These are phyloP conservation scores for Carassius carassius DNA, from an alignment of 2,113 vertebrate species.

Conservation along the genomic window DNA sequence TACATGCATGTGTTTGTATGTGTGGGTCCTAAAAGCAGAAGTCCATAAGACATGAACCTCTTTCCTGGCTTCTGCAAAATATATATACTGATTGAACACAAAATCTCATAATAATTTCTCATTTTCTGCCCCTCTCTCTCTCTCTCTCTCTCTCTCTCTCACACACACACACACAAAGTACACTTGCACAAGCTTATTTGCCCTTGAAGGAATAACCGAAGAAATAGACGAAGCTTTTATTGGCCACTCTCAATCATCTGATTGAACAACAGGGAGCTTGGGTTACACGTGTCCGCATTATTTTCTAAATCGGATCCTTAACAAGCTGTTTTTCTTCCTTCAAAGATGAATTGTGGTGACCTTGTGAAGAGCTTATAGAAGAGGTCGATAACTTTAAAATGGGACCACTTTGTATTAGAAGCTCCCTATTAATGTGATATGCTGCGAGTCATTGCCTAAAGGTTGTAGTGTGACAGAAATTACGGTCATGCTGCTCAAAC, in stretches of 20 bases:
- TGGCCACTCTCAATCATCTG: conserved; percentile 40
- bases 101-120: conserved; percentile 46
- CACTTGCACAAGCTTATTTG: conserved; percentile 10
- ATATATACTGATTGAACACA: conserved; percentile 37
- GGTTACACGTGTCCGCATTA: conserved; percentile 43
- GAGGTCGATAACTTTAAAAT: conserved; percentile 48
- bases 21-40: conserved; percentile 42
- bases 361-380: conserved; percentile 36
- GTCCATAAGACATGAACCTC: conserved; percentile 32
- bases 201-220: conserved; percentile 35
- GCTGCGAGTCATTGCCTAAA: neutral
- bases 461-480: conserved; percentile 8
- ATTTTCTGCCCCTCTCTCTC: conserved; percentile 39
- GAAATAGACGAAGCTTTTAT: conserved; percentile 42
- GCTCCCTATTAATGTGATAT: conserved; percentile 29
- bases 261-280: conserved; percentile 40
- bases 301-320: conserved; percentile 50
- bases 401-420: conserved; percentile 45
- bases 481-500: neutral
- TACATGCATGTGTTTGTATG: neutral
- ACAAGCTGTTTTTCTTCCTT: conserved; percentile 39
- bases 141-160: neutral
- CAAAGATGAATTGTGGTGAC: conserved; percentile 46
- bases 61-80: conserved; percentile 47
- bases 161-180: neutral